A percentile compares a stretch with the other conserved stretches of the same genome.
Evolutionary conservation across 2,888 invertebrate species (phyloP).

Genomic region (Nezara viridula): DNA sequence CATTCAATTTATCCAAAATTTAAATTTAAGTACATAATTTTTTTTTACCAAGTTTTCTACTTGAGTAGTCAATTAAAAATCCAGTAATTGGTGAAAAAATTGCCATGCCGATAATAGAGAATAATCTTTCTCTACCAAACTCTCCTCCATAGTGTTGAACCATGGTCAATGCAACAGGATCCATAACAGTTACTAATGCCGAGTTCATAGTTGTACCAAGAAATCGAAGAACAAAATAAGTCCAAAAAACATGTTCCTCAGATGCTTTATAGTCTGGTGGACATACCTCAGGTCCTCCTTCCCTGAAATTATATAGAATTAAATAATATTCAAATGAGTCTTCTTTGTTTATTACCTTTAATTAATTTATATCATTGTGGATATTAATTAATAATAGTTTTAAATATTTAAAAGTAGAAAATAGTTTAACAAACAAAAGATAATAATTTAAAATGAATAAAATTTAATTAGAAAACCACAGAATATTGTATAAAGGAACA

Average conservation of each 20-base stretch:
- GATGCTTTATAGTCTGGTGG: slow-evolving; percentile 85
- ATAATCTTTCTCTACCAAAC: slow-evolving; percentile 84
- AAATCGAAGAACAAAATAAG: slow-evolving; percentile 84
- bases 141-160: slow-evolving; percentile 87
- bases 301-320: slow-evolving; percentile 68
- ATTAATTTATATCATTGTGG: not conserved
- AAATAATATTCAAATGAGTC: not conserved
- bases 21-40: not conserved
- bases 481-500: not conserved
- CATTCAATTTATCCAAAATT: not conserved
- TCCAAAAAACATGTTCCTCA: slow-evolving; percentile 84
- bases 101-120: slow-evolving; percentile 87
- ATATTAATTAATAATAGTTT: not conserved
- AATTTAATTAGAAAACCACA: not conserved
- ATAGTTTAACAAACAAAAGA: too few relatives aligned
- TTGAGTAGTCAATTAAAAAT: slow-evolving; percentile 81
- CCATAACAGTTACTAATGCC: slow-evolving; percentile 89
- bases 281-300: slow-evolving; percentile 83
- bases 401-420: too few relatives aligned
- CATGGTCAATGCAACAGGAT: slow-evolving; percentile 88
- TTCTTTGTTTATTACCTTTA: not conserved
- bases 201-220: slow-evolving; percentile 85
- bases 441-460: too few relatives aligned
- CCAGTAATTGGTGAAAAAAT: slow-evolving; percentile 86
- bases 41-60: slow-evolving; percentile 69